Evolutionary conservation across 2,797 vertebrate species (phyloP).

Genomic region (Pseudomugil gertrudae): DNA sequence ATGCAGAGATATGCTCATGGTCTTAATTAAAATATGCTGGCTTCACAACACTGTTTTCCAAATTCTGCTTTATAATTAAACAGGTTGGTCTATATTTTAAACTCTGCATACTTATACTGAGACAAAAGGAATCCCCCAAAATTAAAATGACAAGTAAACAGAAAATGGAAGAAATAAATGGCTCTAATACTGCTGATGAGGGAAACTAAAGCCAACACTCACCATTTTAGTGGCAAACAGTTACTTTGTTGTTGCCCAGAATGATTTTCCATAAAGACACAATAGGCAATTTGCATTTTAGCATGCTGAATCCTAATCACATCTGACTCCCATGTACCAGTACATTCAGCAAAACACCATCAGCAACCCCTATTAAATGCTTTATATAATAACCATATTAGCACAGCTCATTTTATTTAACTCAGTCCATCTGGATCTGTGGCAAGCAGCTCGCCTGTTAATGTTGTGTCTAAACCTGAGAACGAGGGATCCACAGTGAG

Average conservation of each 20-base stretch:
- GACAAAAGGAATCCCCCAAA: conserved; percentile 45
- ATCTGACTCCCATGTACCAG: conserved; percentile 36
- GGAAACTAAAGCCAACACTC: conserved; percentile 61
- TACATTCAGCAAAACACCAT: conserved; percentile 59
- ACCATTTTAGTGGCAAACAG: conserved; percentile 58
- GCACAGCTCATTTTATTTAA: conserved; percentile 64
- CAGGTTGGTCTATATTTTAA: conserved; percentile 47
- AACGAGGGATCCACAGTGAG: conserved; percentile 65
- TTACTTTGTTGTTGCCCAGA: conserved; percentile 56
- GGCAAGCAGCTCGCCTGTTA: conserved; percentile 62
- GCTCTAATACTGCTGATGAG: conserved; percentile 69
- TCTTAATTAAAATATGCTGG: conserved; percentile 1
- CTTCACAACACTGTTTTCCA: conserved; percentile 16
- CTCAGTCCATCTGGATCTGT: conserved; percentile 64
- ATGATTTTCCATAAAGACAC: conserved; percentile 57
- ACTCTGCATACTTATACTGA: conserved; percentile 29
- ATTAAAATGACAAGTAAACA: conserved; percentile 50
- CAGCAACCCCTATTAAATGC: conserved; percentile 58
- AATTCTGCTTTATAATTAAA: conserved; percentile 31
- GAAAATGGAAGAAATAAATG: conserved; percentile 64
- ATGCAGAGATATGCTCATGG: conserved; percentile 15
- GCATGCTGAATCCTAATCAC: conserved; percentile 54
- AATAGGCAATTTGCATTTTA: conserved; percentile 47
- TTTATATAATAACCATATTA: conserved; percentile 69
- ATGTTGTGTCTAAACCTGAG: conserved; percentile 69